Percentiles rank a stretch among this genome's conserved stretches.
Evolutionary conservation across 92 coral and sea anemone species (phyloP).

Genomic region (Blastomussa wellsi): DNA sequence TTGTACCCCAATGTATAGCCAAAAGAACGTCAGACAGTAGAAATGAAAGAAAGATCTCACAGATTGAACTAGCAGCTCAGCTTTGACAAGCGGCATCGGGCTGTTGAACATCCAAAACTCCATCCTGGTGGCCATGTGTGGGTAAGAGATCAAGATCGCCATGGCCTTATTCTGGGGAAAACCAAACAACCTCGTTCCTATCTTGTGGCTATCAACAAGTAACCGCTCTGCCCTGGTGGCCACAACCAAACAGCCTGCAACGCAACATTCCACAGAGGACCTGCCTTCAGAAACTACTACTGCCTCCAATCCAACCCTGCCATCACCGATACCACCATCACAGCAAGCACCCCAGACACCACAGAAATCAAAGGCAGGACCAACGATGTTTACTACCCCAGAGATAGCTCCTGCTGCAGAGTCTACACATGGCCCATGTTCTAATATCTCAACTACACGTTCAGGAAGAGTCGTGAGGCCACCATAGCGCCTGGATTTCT

Average conservation of each 20-base stretch:
- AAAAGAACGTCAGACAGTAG: no score
- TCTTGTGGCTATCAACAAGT: constrained; percentile 23
- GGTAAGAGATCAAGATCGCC: no score
- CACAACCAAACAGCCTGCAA: background rate
- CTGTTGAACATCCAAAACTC: no score
- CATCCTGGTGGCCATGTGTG: no score
- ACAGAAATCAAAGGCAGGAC: no score
- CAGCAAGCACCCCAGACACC: background rate
- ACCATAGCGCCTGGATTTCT: background rate
- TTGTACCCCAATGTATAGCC: background rate
- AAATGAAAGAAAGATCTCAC: no score
- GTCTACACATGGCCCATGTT: background rate
- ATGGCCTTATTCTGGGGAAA: no score
- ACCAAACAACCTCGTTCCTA: constrained; percentile 26
- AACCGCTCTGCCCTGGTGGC: constrained; percentile 27
- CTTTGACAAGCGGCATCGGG: no score
- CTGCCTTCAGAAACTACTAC: no score
- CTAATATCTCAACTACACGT: background rate
- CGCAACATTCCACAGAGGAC: no score
- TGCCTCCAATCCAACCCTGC: background rate
- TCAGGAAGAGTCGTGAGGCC: constrained; percentile 14
- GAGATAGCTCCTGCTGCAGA: background rate
- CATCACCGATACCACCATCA: background rate
- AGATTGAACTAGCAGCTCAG: no score
- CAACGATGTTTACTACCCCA: background rate